Evolutionary conservation across 2,888 invertebrate genomes (phyloP).

Genomic region (Cosmorhoe ocellata): DNA sequence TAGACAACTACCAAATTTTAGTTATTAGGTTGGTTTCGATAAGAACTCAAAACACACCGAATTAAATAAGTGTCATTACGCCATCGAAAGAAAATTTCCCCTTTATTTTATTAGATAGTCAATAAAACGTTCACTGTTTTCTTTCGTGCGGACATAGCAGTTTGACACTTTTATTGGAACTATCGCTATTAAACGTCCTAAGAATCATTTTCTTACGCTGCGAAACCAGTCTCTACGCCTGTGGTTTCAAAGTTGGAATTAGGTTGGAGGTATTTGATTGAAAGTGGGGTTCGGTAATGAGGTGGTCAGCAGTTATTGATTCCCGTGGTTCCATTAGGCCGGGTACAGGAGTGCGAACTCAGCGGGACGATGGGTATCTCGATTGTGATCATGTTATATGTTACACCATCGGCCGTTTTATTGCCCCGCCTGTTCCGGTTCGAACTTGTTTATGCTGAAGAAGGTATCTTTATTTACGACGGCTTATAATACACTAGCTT

Average conservation of each 20-base stretch:
- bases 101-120: conserved; percentile 65
- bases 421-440: conserved; percentile 9
- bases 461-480: conserved; percentile 4
- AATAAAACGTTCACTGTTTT: conserved; percentile 64
- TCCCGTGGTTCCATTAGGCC: conserved; percentile 53
- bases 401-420: conserved; percentile 25
- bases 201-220: conserved; percentile 2
- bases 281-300: conserved; percentile 72
- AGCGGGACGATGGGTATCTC: conserved; percentile 34
- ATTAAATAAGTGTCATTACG: conserved; percentile 23
- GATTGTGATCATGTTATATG: conserved; percentile 38
- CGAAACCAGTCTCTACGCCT: conserved; percentile 12
- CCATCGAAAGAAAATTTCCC: conserved; percentile 35
- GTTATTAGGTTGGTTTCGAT: no score
- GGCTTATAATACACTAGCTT: background rate
- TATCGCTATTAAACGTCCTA: conserved; percentile 22
- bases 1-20: no score
- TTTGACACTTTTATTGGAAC: conserved; percentile 41
- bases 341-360: conserved; percentile 36
- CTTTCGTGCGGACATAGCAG: conserved; percentile 54
- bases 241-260: conserved; percentile 38
- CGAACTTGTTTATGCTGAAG: conserved; percentile 4
- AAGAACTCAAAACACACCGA: conserved; percentile 13
- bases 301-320: conserved; percentile 80
- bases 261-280: conserved; percentile 54